Conservation (phyloP, 1,140 invertebrate species). For the Anastrepha obliqua region DNA sequence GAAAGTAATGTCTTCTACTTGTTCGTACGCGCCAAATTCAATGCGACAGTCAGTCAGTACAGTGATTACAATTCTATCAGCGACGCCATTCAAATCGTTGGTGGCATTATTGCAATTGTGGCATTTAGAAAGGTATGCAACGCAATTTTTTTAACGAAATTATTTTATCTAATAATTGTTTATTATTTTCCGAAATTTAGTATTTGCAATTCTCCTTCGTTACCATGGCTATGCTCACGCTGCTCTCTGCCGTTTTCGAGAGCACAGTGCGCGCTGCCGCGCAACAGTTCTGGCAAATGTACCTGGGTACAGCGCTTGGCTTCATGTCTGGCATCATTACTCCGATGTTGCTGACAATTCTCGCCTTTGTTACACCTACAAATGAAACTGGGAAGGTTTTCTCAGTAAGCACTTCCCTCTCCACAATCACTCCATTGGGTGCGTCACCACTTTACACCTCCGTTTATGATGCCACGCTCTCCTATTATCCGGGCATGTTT, state of each 20-base stretch:
- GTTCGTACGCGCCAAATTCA: conserved; percentile 78
- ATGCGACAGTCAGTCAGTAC: conserved; percentile 79
- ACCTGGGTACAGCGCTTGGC: conserved; percentile 73
- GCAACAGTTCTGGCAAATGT: conserved; percentile 78
- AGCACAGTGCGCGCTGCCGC: conserved; percentile 76
- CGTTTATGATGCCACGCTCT: conserved; percentile 76
- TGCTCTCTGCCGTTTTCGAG: conserved; percentile 65
- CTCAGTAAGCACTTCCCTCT: conserved; percentile 77
- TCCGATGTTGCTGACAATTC: conserved; percentile 77
- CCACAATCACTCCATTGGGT: conserved; percentile 77
- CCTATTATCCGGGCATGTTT: conserved; percentile 74
- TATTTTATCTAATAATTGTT: neutral
- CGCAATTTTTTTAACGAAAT: neutral
- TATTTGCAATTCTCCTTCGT: conserved; percentile 7
- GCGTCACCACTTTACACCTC: conserved; percentile 77
- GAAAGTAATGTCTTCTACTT: conserved; percentile 75
- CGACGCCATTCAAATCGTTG: conserved; percentile 72
- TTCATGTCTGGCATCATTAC: conserved; percentile 76
- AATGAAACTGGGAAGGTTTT: conserved; percentile 80
- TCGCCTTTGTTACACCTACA: conserved; percentile 78
- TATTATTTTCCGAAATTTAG: neutral
- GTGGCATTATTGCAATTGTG: conserved; percentile 73
- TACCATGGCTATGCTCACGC: neutral
- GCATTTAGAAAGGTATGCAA: conserved; percentile 71
- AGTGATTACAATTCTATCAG: conserved; percentile 74